Conservation (phyloP, 2,113 vertebrate species). For the Melanostigma gelatinosum region DNA sequence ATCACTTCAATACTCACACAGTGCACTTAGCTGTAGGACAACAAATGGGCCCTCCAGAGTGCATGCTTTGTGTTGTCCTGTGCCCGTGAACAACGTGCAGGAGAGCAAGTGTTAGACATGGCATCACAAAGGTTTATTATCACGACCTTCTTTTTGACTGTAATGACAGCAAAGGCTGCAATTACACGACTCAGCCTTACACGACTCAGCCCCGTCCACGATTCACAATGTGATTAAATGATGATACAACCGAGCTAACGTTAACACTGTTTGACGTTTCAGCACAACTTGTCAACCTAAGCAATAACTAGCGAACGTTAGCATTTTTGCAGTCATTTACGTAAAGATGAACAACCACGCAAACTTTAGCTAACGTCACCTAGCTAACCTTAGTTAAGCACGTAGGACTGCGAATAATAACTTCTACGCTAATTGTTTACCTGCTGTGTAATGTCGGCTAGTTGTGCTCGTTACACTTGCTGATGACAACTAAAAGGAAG, state of each 20-base stretch:
- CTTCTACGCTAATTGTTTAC: neutral
- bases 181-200: neutral
- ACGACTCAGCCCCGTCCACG: neutral
- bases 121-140: neutral
- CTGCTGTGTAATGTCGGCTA: neutral
- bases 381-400: neutral
- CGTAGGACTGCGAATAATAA: neutral
- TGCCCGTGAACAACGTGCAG: neutral
- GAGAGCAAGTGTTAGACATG: neutral
- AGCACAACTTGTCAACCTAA: slow-evolving; percentile 1
- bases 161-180: slow-evolving; percentile 12
- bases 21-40: slow-evolving; percentile 2
- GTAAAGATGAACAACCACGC: neutral
- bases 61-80: slow-evolving; percentile 17
- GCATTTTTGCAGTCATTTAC: slow-evolving; percentile 8
- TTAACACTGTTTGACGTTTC: neutral
- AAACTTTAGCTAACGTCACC: slow-evolving; percentile 3
- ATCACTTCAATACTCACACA: slow-evolving; percentile 24
- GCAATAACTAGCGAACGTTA: slow-evolving; percentile 49
- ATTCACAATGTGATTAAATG: slow-evolving; percentile 3
- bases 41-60: neutral
- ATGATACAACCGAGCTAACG: neutral
- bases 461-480: slow-evolving; percentile 22
- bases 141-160: neutral
- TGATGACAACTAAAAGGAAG: slow-evolving; percentile 58